Percentiles rank a stretch among this genome's conserved stretches.
Conservation (phyloP, 2,113 vertebrate genomes). For the Eulacestoma nigropectus region DNA sequence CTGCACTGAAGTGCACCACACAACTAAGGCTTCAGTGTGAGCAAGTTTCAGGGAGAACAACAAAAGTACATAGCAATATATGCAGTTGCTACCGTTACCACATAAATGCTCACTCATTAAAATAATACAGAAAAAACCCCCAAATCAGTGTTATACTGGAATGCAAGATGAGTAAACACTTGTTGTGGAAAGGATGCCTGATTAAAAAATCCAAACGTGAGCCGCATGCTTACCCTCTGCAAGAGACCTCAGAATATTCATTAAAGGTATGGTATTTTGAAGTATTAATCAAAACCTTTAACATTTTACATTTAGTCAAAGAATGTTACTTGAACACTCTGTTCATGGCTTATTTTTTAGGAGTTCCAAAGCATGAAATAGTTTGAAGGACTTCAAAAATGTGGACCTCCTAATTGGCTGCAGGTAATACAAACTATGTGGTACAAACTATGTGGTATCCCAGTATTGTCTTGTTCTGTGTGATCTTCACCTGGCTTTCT, state of each 20-base stretch:
- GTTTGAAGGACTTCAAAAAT: not conserved
- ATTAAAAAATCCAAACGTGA: not conserved
- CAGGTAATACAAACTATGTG: not conserved
- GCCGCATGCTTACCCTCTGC: not conserved
- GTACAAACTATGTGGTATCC: not conserved
- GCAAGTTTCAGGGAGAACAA: not conserved
- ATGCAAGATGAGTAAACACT: not conserved
- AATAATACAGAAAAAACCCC: not conserved
- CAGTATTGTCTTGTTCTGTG: not conserved
- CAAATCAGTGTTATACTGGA: not conserved
- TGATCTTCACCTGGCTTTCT: not conserved
- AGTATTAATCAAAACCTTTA: not conserved
- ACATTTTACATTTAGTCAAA: not conserved
- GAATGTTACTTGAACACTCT: not conserved
- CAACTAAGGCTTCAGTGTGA: not conserved
- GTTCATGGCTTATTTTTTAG: not conserved
- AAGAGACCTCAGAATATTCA: not conserved
- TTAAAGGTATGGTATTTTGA: slow-evolving; percentile 30
- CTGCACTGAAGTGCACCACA: not conserved
- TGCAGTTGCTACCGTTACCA: not conserved
- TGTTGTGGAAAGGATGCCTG: not conserved
- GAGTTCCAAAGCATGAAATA: not conserved
- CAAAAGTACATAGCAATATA: not conserved
- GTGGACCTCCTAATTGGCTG: not conserved
- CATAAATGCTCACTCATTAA: not conserved